Conservation (phyloP, 2,888 invertebrate species). For the Autographa gamma region DNA sequence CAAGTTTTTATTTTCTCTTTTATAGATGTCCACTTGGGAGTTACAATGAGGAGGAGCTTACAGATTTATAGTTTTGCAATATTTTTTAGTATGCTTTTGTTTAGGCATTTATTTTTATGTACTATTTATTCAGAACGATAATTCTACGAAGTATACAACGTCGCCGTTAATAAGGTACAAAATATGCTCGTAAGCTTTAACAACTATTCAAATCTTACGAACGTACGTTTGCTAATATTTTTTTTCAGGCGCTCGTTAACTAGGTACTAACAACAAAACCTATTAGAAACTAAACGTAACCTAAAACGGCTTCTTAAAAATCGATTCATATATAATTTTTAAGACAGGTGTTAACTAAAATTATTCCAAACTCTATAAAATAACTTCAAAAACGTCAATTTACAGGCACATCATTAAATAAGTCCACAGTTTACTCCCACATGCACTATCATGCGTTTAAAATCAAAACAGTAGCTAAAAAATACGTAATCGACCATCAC, state of each 20-base stretch:
- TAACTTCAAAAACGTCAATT: conserved; percentile 15
- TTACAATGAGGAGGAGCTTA: neutral
- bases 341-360: neutral
- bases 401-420: conserved; percentile 30
- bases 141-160: too few species aligned
- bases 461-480: conserved; percentile 64
- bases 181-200: too few species aligned
- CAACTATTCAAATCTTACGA: too few species aligned
- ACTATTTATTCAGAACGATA: too few species aligned
- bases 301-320: too few species aligned
- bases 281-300: neutral
- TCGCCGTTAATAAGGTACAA: too few species aligned
- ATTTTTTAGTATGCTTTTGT: too few species aligned
- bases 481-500: conserved; percentile 59
- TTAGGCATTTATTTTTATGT: too few species aligned
- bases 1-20: conserved; percentile 20
- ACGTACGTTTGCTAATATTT: too few species aligned
- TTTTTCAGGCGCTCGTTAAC: too few species aligned
- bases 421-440: conserved; percentile 40
- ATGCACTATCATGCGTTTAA: conserved; percentile 48
- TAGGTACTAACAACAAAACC: too few species aligned
- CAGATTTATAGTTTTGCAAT: conserved; percentile 13
- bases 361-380: neutral
- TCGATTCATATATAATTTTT: too few species aligned
- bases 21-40: conserved; percentile 13